Percentiles rank a stretch among this genome's conserved stretches.
Conservation (phyloP, 2,797 vertebrate genomes). For the Cottoperca gobio region DNA sequence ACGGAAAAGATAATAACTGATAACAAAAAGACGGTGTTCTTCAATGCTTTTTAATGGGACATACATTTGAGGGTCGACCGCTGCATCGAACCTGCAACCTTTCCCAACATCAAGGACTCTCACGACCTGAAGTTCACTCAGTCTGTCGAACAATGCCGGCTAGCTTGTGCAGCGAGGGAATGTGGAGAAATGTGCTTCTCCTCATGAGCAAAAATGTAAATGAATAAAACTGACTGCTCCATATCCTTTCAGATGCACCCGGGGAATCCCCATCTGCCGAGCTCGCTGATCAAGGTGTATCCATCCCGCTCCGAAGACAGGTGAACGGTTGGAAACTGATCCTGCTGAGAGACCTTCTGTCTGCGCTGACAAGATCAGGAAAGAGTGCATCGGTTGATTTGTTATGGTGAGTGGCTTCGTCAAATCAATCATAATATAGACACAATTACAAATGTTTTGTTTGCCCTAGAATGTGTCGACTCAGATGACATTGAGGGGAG, state of each 20-base stretch:
- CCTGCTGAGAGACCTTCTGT: slow-evolving; percentile 67
- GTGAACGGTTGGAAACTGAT: slow-evolving; percentile 38
- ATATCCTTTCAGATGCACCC: slow-evolving; percentile 43
- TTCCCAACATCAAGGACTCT: not conserved
- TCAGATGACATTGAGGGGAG: not conserved
- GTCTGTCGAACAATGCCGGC: not conserved
- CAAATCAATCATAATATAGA: slow-evolving; percentile 21
- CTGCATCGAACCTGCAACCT: not conserved
- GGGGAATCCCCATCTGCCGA: slow-evolving; percentile 72
- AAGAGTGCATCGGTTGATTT: slow-evolving; percentile 40
- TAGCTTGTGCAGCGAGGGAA: not conserved
- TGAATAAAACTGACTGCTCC: slow-evolving; percentile 42
- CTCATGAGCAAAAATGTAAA: slow-evolving; percentile 45
- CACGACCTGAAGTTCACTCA: not conserved
- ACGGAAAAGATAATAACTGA: not conserved
- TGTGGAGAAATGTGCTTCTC: slow-evolving; percentile 16
- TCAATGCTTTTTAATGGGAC: not conserved
- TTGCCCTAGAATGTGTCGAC: not conserved
- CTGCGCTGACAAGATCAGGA: slow-evolving; percentile 41
- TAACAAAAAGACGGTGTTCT: not conserved
- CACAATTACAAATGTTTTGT: not conserved
- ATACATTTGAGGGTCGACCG: not conserved
- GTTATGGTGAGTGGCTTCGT: slow-evolving; percentile 34
- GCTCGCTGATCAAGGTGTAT: slow-evolving; percentile 55
- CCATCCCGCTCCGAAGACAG: slow-evolving; percentile 52